Evolutionary conservation across 2,888 invertebrate species (phyloP).

Genomic region (Conchocele bisecta): DNA sequence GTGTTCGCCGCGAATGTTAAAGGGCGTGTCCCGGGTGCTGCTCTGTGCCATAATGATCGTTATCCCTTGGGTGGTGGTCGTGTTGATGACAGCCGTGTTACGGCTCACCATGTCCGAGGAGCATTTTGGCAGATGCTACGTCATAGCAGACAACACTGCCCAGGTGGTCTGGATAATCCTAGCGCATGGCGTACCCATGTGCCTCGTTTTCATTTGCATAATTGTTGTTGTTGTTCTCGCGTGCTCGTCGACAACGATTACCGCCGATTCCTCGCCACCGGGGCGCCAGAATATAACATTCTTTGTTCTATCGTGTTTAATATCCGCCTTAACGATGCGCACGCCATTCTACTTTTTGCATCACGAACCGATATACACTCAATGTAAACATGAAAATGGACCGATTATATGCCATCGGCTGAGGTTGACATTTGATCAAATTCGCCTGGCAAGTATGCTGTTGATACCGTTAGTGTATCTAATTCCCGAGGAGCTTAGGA

Average conservation of each 20-base stretch:
- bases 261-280: conserved; percentile 22
- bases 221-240: conserved; percentile 21
- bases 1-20: conserved; percentile 42
- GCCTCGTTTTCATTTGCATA: conserved; percentile 30
- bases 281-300: conserved; percentile 29
- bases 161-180: conserved; percentile 46
- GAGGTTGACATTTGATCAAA: conserved; percentile 23
- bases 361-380: conserved; percentile 25
- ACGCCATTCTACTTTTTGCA: conserved; percentile 46
- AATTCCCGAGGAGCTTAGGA: conserved; percentile 33
- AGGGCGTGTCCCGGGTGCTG: conserved; percentile 44
- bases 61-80: conserved; percentile 48
- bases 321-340: conserved; percentile 30
- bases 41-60: conserved; percentile 47
- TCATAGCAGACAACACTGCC: conserved; percentile 44
- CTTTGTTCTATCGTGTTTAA: conserved; percentile 40
- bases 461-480: conserved; percentile 44
- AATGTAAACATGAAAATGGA: conserved; percentile 6
- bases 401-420: conserved; percentile 24
- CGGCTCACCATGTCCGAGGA: conserved; percentile 57
- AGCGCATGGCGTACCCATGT: conserved; percentile 33
- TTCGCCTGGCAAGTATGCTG: conserved; percentile 31
- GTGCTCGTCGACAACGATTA: conserved; percentile 13
- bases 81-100: conserved; percentile 42
- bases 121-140: conserved; percentile 45